Conservation (phyloP, 2,113 vertebrate genomes). For the Psophia crepitans region DNA sequence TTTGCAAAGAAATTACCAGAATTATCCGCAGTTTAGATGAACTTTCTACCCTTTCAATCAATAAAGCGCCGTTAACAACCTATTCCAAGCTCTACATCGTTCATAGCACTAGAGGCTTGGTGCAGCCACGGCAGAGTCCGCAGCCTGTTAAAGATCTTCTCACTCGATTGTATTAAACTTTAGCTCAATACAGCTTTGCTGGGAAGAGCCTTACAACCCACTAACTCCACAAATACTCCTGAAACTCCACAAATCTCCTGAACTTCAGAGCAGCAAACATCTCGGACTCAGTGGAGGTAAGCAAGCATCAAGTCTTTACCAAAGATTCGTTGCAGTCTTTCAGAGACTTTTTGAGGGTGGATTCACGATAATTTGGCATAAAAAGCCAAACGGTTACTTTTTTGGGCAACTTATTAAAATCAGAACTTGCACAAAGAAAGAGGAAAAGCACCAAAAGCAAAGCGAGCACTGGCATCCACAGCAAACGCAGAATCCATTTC, state of each 20-base stretch:
- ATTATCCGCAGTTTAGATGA: neutral
- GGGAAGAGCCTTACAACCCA: neutral
- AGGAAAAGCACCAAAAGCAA: conserved; percentile 28
- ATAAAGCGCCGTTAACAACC: neutral
- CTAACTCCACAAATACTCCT: too few species aligned
- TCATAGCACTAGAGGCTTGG: neutral
- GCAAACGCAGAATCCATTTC: conserved; percentile 48
- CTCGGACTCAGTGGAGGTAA: neutral
- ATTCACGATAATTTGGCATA: neutral
- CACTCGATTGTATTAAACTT: neutral
- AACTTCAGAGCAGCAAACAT: neutral
- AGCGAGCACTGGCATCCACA: conserved; percentile 20
- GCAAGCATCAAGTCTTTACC: neutral
- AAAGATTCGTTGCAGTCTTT: neutral
- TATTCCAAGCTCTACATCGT: neutral
- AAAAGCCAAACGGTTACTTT: neutral
- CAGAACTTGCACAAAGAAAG: neutral
- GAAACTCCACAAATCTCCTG: too few species aligned
- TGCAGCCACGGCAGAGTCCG: neutral
- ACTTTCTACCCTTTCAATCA: neutral
- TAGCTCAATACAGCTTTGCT: neutral
- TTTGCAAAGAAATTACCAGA: neutral
- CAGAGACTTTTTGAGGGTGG: neutral
- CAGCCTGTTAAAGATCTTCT: neutral
- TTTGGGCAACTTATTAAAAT: neutral